Evolutionary conservation across 2,888 invertebrate species (phyloP), one percentile per base, ranked within the genome.

Genomic region (Metacarcinus magister): DNA sequence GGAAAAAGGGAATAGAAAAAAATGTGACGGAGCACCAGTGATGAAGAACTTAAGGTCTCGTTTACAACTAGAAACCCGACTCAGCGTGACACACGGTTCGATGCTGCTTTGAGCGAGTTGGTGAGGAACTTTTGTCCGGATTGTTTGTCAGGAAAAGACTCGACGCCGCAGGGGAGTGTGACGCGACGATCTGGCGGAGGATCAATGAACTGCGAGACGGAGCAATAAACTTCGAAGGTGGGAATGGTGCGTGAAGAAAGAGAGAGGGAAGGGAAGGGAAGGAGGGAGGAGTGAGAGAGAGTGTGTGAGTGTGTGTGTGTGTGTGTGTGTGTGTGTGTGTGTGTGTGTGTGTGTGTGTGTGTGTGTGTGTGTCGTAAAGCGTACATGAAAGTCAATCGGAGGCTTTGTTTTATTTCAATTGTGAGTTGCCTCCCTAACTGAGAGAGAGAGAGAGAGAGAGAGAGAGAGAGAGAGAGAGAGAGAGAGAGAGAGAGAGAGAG

Each of bases 131-230:
- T 82, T 82, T 82, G 75, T 28, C 28, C 75, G 75, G 23, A n/a
- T 28, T 82, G 75, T 82, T 82, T 28, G 75, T 7, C 75, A 28
- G 32, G 60, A 10, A 82, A 7, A 82, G 75, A 82, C 28, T 7
- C 75, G 10, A 28, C 10, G 75, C 75, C 75, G n/a, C 75, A 28
- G 28, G n/a, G n/a, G n/a, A 82, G 75, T 23, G 75, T 23, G n/a
- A 32, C n/a, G 75, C 28, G 75, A 82, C 75, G 75, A 82, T 82
- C 75, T 10, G 75, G 75, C 7, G 75, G 75, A 82, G 75, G 75
- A 82, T 82, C 75, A 82, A 82, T 82, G 75, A 28, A 28, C 75
- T n/a, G 75, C 75, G 28, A 82, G 75, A 82, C 75, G 75, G 28
- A 82, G 75, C 75, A 82, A 82, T 82, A 82, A 82, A 82, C 28